Conservation (phyloP, 1,140 invertebrate genomes). For the Rhopalosiphum padi region DNA sequence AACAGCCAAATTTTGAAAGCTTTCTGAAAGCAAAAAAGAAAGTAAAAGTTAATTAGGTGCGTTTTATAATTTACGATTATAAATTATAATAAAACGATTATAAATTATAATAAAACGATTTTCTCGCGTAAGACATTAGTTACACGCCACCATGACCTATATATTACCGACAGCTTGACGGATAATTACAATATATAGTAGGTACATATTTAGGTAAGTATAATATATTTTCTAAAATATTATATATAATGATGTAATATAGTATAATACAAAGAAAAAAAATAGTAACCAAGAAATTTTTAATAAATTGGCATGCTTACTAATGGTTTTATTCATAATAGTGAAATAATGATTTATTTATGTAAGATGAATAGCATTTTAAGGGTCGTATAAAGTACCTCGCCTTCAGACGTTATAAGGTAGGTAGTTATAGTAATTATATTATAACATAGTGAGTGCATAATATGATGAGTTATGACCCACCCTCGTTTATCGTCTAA, state of each 20-base stretch:
- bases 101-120: neutral
- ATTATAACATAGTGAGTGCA: neutral
- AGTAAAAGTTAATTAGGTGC: neutral
- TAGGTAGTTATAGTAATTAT: neutral
- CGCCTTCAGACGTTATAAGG: neutral
- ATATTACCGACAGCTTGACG: neutral
- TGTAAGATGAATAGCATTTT: neutral
- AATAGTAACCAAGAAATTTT: neutral
- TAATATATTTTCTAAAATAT: neutral
- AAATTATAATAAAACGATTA: neutral
- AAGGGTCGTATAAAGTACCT: neutral
- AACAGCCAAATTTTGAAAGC: neutral
- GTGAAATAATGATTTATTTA: conserved; percentile 2
- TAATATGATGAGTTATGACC: neutral
- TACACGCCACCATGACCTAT: neutral
- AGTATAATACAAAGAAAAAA: neutral
- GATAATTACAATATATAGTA: neutral
- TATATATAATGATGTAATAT: neutral
- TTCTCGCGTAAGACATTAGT: neutral
- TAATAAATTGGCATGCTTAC: conserved; percentile 1
- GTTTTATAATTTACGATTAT: no score
- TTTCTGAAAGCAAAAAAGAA: neutral
- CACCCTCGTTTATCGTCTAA: neutral
- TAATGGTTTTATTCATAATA: conserved; percentile 16
- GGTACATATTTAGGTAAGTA: neutral